These are phyloP conservation scores for Eurystomus gularis DNA, from an alignment of 2,113 vertebrate genomes.

Conservation along the genomic window DNA sequence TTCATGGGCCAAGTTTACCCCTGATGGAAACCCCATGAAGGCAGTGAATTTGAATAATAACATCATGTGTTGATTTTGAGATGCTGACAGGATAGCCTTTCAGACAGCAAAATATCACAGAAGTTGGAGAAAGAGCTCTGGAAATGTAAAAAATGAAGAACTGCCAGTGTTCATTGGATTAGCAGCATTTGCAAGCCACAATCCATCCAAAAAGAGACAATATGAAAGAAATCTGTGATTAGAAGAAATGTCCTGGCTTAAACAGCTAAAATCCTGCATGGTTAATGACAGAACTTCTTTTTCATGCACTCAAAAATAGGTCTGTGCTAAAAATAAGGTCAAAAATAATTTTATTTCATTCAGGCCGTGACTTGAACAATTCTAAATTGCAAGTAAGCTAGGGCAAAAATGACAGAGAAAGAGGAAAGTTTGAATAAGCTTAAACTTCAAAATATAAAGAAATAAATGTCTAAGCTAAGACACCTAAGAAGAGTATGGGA, in stretches of 20 bases:
- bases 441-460: not conserved
- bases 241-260: not conserved
- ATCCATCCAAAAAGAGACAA: not conserved
- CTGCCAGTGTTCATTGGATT: constrained; percentile 22
- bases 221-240: constrained; percentile 18
- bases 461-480: not conserved
- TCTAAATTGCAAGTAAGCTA: not conserved
- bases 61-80: constrained; percentile 12
- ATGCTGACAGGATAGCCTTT: constrained; percentile 26
- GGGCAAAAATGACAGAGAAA: not conserved
- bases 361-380: not conserved
- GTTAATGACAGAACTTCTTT: not conserved
- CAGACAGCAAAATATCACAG: constrained; percentile 27
- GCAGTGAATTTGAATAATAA: constrained; percentile 13
- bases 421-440: not conserved
- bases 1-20: constrained; percentile 7
- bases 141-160: constrained; percentile 38
- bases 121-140: constrained; percentile 31
- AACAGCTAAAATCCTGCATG: not conserved
- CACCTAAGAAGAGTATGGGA: not conserved
- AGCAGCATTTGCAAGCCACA: constrained; percentile 10
- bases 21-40: not conserved
- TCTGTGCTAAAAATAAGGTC: not conserved
- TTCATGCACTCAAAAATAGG: not conserved
- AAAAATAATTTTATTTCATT: not conserved